Evolutionary conservation across 1,140 invertebrate genomes (phyloP).

Genomic region (Maniola jurtina): DNA sequence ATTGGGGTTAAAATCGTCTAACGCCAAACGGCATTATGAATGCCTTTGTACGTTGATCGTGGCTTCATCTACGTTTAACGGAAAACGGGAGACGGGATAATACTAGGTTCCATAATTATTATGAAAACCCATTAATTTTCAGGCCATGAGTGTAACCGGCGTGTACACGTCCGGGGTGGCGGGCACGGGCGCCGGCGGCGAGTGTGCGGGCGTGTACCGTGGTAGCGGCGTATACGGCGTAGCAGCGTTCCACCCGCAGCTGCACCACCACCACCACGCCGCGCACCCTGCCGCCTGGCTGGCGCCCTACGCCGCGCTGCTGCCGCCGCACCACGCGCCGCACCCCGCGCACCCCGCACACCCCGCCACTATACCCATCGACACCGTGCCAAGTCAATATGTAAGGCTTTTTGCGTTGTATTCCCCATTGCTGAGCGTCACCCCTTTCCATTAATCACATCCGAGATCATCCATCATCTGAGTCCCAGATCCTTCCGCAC

Average conservation of each 20-base stretch:
- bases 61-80: too few species aligned
- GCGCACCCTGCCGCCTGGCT: conserved; percentile 65
- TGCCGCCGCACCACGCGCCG: conserved; percentile 59
- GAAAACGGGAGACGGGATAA: too few species aligned
- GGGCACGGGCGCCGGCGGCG: conserved; percentile 49
- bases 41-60: too few species aligned
- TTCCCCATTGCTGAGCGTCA: too few species aligned
- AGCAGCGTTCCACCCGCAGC: conserved; percentile 65
- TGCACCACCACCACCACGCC: conserved; percentile 66
- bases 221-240: conserved; percentile 66
- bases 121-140: conserved; percentile 27
- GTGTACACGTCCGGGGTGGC: conserved; percentile 60
- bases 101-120: not conserved
- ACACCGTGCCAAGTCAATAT: conserved; percentile 75
- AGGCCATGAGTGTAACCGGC: conserved; percentile 70
- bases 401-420: conserved; percentile 42
- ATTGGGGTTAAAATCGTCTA: too few species aligned
- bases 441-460: too few species aligned
- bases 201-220: conserved; percentile 64
- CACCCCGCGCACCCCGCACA: conserved; percentile 64
- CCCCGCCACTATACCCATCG: conserved; percentile 66
- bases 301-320: conserved; percentile 67
- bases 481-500: too few species aligned
- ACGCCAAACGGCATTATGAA: too few species aligned
- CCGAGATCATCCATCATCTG: too few species aligned